Percentiles rank a stretch among this genome's conserved stretches.
These are phyloP conservation scores for Zelostemma sp. DNA, from an alignment of 1,140 invertebrate genomes.

Conservation along the genomic window DNA sequence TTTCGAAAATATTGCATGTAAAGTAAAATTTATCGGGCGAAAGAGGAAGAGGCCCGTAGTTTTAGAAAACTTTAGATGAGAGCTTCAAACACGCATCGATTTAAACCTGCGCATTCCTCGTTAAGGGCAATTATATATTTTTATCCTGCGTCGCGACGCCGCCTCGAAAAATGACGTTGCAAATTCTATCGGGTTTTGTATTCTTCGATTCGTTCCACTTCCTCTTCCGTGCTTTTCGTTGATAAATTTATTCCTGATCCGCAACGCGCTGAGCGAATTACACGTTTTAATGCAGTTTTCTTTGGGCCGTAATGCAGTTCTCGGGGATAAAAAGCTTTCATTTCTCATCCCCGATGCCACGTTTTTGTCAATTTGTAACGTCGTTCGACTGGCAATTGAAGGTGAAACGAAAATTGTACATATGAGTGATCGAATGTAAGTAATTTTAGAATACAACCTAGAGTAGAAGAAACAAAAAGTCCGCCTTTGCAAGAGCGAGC, in stretches of 20 bases:
- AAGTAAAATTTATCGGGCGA: slow-evolving; percentile 16
- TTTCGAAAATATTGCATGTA: slow-evolving; percentile 1
- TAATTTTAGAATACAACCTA: slow-evolving; percentile 34
- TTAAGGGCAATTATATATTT: slow-evolving; percentile 30
- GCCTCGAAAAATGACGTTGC: slow-evolving; percentile 27
- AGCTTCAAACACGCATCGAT: slow-evolving; percentile 28
- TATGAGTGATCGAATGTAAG: slow-evolving; percentile 28
- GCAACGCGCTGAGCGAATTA: no score
- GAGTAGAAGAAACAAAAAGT: slow-evolving; percentile 32
- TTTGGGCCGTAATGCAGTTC: no score
- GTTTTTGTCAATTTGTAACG: no score
- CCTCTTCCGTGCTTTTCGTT: no score
- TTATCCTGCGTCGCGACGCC: slow-evolving; percentile 22
- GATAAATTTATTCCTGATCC: no score
- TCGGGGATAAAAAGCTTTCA: no score
- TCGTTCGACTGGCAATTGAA: no score
- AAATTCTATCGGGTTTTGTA: slow-evolving; percentile 8
- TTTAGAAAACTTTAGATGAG: slow-evolving; percentile 17
- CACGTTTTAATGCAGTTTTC: no score
- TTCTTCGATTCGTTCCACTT: background rate
- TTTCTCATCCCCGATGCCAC: no score
- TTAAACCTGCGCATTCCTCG: background rate
- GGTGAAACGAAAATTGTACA: slow-evolving; percentile 34
- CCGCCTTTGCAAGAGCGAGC: slow-evolving; percentile 22
- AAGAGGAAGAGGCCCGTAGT: slow-evolving; percentile 10